A percentile compares a stretch with the other conserved stretches of the same genome.
Conservation (phyloP, 2,888 invertebrate genomes). For the Orthonychiurus folsomi region DNA sequence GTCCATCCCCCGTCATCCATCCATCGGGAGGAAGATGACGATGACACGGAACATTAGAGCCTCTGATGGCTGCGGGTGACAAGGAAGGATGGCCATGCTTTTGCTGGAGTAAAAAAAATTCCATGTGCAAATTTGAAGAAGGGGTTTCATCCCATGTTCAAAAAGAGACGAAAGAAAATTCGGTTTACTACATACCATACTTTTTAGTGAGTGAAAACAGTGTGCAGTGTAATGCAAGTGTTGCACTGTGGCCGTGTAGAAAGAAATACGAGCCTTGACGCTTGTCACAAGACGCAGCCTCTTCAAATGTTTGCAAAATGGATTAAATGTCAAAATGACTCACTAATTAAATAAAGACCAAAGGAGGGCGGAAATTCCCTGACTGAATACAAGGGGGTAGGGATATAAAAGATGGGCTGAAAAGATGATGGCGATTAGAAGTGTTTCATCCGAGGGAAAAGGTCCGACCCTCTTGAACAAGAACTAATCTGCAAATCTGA, state of each 20-base stretch:
- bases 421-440: not conserved
- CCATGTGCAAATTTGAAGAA: too few species aligned
- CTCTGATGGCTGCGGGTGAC: not conserved
- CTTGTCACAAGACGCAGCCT: too few species aligned
- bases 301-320: not conserved
- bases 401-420: not conserved
- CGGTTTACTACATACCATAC: too few species aligned
- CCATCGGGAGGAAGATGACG: not conserved
- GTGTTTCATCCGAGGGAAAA: not conserved
- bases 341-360: conserved; percentile 1
- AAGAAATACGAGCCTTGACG: not conserved
- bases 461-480: not conserved
- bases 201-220: too few species aligned
- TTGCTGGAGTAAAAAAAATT: too few species aligned
- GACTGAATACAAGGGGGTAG: too few species aligned
- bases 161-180: too few species aligned
- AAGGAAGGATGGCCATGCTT: not conserved
- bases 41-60: not conserved
- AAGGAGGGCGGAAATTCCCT: not conserved
- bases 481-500: not conserved
- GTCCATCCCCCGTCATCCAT: conserved; percentile 1
- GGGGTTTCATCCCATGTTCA: not conserved
- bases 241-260: too few species aligned
- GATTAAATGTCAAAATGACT: conserved; percentile 1
- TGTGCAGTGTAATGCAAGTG: too few species aligned